These are phyloP conservation scores for Lycorma delicatula DNA, from an alignment of 1,140 invertebrate species.

Conservation along the genomic window DNA sequence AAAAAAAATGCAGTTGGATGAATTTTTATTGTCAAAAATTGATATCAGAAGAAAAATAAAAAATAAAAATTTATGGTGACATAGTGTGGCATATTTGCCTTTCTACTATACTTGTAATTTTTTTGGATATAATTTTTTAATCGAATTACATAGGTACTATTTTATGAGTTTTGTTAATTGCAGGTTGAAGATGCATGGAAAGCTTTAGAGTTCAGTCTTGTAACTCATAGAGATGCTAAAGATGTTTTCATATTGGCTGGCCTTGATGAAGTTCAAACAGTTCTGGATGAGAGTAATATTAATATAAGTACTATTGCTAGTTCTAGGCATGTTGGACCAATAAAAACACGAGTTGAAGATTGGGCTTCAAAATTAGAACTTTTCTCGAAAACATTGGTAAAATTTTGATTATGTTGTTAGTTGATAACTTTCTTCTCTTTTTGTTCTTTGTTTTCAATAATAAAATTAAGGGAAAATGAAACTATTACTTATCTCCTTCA, in stretches of 20 bases:
- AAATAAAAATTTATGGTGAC: background rate
- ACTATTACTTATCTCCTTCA: too few species aligned
- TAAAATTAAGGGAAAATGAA: too few species aligned
- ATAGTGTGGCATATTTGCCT: background rate
- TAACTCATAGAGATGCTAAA: constrained; percentile 67
- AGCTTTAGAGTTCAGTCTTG: constrained; percentile 61
- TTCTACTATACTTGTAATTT: background rate
- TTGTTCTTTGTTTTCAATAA: too few species aligned
- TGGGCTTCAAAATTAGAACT: constrained; percentile 65
- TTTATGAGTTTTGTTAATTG: constrained; percentile 37
- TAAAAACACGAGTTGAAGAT: constrained; percentile 69
- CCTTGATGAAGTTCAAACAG: constrained; percentile 71
- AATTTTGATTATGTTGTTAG: too few species aligned
- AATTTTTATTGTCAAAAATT: too few species aligned
- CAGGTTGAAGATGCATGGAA: constrained; percentile 76
- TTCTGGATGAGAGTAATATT: constrained; percentile 77
- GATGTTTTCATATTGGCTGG: constrained; percentile 75
- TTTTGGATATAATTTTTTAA: constrained; percentile 26
- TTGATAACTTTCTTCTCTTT: too few species aligned
- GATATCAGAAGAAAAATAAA: too few species aligned
- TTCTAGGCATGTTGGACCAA: constrained; percentile 71
- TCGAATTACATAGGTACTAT: constrained; percentile 35
- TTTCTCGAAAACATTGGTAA: constrained; percentile 65
- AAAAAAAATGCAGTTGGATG: too few species aligned
- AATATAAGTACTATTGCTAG: constrained; percentile 76